Base-by-base conservation (phyloP, 2,888 invertebrate genomes). In the Eudemis profundana region DNA sequence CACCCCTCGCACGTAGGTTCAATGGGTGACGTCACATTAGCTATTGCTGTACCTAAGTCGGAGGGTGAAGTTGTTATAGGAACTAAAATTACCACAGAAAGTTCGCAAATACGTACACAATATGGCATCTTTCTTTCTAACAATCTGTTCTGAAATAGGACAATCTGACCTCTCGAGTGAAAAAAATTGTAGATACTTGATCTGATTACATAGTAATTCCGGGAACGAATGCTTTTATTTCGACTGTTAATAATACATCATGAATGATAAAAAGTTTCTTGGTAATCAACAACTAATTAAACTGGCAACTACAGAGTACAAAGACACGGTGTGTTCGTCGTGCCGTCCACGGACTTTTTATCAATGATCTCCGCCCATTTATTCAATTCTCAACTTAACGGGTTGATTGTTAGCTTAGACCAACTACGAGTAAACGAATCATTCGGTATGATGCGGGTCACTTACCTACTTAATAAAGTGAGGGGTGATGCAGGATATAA, bases 11-110 rank as follows among this genome's bases (percentile, higher is more conserved):
- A 21, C 38, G 47, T 49, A 42, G 14, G 49, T 57, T 64, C 63
- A 64, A 57, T 57, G 63, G 33, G 36, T 57, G 57, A 64, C 63
- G 63, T 57, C 63, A 64, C 36, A 50, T 36, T 44, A 19, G 44
- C 33, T 44, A 42, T 50, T 50, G 47, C 40, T 49, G 10, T 8
- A 61, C 3, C 19, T 36, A n/a, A n/a, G n/a, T n/a, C n/a, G 14
- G 36, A 2, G 14, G 51, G 12, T 29, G 14, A 51, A 44, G 19
- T 46, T 36, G 53, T 53, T 36, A 17, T 21, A 10, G 19, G 15
- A 46, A 29, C 42, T 56, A 29, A 56, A 56, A 44, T 29, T 44
- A 56, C n/a, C 29, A 23, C 27, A 4, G 42, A 5, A 17, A 19
- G 36, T 33, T 19, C 36, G 19, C 5, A 33, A 1, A 29, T 17